phyloP scores from a whole-genome alignment of 2,888 invertebrate species.

The Ochropleura leucogaster region DNA sequence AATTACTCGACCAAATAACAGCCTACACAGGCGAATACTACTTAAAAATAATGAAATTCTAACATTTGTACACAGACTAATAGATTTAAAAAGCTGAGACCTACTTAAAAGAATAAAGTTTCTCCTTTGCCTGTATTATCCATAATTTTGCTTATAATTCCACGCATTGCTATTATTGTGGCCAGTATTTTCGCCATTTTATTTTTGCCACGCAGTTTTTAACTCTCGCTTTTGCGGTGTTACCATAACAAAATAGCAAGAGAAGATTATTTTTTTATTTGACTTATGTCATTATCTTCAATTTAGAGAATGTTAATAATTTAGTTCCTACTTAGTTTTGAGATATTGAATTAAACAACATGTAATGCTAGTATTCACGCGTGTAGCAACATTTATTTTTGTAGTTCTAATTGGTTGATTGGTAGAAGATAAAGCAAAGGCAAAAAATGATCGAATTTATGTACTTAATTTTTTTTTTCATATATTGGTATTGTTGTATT shows the following conservation, averaged over 20 bases:
- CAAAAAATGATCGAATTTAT: no score
- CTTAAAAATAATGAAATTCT: constrained; percentile 24
- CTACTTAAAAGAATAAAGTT: constrained; percentile 32
- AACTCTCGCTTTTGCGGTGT: constrained; percentile 14
- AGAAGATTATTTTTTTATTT: constrained; percentile 1
- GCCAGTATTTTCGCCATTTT: constrained; percentile 36
- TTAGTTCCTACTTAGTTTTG: constrained; percentile 5
- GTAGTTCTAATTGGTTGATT: constrained; percentile 17
- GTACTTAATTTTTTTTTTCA: no score
- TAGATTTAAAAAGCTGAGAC: constrained; percentile 40
- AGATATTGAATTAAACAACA: constrained; percentile 43
- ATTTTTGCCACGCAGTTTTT: constrained; percentile 1
- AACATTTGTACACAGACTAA: constrained; percentile 22
- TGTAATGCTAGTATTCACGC: neutral
- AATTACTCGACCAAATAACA: constrained; percentile 6
- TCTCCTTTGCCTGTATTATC: constrained; percentile 31
- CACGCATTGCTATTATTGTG: constrained; percentile 25
- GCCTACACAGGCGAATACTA: neutral
- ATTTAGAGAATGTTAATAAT: constrained; percentile 17
- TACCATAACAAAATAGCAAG: neutral
- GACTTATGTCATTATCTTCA: constrained; percentile 29
- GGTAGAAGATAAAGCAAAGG: neutral
- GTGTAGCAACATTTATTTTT: constrained; percentile 16
- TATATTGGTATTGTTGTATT: no score
- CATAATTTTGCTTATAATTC: constrained; percentile 56